Evolutionary conservation across 2,113 vertebrate species (phyloP).

Genomic region (Pelodiscus sinensis): DNA sequence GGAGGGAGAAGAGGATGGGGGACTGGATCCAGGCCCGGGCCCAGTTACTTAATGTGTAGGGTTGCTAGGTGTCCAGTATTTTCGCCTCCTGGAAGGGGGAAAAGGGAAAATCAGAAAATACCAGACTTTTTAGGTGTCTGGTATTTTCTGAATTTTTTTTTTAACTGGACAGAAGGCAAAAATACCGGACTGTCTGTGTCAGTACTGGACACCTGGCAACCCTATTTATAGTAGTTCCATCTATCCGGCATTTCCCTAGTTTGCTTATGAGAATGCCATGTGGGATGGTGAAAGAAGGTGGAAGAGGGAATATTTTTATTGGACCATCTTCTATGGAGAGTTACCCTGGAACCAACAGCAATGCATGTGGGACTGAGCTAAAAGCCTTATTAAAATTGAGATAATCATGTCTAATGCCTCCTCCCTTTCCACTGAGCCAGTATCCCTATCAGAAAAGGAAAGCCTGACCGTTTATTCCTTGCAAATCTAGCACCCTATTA

Average conservation of each 20-base stretch:
- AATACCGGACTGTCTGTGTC: too few species aligned
- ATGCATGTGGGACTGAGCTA: neutral
- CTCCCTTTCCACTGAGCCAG: neutral
- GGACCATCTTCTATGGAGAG: neutral
- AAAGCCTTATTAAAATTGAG: neutral
- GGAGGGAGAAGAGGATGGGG: too few species aligned
- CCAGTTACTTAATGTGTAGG: too few species aligned
- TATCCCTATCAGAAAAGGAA: too few species aligned
- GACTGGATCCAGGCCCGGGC: too few species aligned
- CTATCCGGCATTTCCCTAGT: neutral
- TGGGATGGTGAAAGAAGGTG: neutral
- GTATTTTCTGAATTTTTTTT: too few species aligned
- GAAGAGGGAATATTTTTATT: neutral
- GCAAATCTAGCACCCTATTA: neutral
- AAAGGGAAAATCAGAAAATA: too few species aligned
- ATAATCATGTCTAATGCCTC: neutral
- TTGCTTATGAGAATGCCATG: neutral
- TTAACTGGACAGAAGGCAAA: too few species aligned
- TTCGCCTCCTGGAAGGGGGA: too few species aligned
- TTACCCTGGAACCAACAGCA: neutral
- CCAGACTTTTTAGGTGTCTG: too few species aligned
- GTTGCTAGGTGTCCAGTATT: too few species aligned
- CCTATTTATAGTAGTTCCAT: neutral
- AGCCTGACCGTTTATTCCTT: neutral
- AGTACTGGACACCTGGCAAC: too few species aligned